Evolutionary conservation across 92 coral and sea anemone genomes (phyloP), one percentile per base, ranked within the genome.

Genomic region (Epizoanthus scotinus): DNA sequence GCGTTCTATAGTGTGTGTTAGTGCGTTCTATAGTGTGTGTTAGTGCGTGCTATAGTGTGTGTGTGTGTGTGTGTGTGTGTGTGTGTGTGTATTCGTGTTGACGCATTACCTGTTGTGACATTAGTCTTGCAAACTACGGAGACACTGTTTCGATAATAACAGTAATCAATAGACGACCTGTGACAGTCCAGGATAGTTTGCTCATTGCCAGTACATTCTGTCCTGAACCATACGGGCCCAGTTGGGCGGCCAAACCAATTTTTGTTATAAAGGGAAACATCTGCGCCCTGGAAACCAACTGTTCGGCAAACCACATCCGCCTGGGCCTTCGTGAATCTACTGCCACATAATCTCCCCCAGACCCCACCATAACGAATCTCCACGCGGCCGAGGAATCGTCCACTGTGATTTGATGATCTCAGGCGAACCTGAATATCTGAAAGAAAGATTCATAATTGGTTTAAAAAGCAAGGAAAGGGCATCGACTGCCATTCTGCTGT

Each of bases 221-320:
- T 17, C 0, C 40, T 15, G 44, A 38, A 25, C 70, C 70, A 64
- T 2, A 64, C 20, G 70, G 70, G 70, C 13, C 70, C 70, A 24
- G 19, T 20, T 68, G 54, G 56, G 22, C 14, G n/a, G 55, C 56
- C 73, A 40, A n/a, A 68, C 73, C 73, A 68, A 24, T 20, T n/a
- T 27, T 40, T 38, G 3, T 3, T 0, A 29, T 21, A 0, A 18
- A 18, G n/a, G 17, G 47, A 17, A 19, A 38, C 18, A 3, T 26
- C 6, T 18, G 70, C 40, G n/a, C 24, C 73, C 27, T 68, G 40
- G 47, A 73, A 73, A 15, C 79, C 79, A 17, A 73, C 42, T 14
- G 61, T 57, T 18, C 79, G 79, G 25, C 79, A 73, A 24, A 57
- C 40, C 47, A 72, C 78, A 19, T 72, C 63, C 9, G 78, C 78